Evolutionary conservation across 2,797 vertebrate species (phyloP).

Genomic region (Chiloscyllium punctatum): DNA sequence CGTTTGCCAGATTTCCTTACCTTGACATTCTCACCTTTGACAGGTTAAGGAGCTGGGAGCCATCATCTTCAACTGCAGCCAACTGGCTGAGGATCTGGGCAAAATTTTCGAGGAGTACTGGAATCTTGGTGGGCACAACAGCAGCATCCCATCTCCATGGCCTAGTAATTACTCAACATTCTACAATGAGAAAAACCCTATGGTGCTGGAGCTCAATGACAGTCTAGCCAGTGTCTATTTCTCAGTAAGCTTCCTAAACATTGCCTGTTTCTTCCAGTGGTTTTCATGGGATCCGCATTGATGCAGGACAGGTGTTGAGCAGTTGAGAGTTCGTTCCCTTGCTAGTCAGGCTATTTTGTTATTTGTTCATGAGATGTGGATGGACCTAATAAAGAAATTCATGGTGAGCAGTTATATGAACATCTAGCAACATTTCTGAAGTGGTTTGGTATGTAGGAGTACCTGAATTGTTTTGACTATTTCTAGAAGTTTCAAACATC

Average conservation of each 20-base stretch:
- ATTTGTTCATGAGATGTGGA: too few species aligned
- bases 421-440: too few species aligned
- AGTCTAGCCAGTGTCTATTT: slow-evolving; percentile 69
- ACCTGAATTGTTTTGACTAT: too few species aligned
- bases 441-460: too few species aligned
- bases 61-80: slow-evolving; percentile 82
- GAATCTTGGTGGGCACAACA: slow-evolving; percentile 63
- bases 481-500: too few species aligned
- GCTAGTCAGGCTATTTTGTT: too few species aligned
- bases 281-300: background rate
- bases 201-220: slow-evolving; percentile 71
- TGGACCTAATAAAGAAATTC: too few species aligned
- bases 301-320: background rate
- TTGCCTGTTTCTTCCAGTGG: background rate
- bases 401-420: too few species aligned
- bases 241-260: slow-evolving; percentile 59
- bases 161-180: slow-evolving; percentile 67
- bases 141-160: slow-evolving; percentile 72
- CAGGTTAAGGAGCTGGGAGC: slow-evolving; percentile 86
- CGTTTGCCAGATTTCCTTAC: too few species aligned
- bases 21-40: fast-evolving
- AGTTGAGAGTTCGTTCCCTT: background rate
- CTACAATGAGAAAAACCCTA: slow-evolving; percentile 73
- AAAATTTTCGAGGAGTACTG: slow-evolving; percentile 90
- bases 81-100: slow-evolving; percentile 71